phyloP scores from a whole-genome alignment of 2,797 vertebrate species.

The Neosilurus hyrtlii region DNA sequence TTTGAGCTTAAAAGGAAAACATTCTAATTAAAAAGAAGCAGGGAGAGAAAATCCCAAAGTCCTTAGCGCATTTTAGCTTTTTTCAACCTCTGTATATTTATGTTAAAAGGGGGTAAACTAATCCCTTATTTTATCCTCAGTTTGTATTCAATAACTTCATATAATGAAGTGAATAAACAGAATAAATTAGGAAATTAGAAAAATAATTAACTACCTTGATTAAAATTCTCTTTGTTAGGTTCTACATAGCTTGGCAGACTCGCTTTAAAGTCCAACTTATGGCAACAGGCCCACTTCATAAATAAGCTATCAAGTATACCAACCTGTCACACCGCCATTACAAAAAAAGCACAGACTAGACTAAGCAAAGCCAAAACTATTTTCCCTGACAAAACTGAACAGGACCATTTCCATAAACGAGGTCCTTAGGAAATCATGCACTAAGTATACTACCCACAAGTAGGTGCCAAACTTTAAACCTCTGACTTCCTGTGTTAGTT shows the following conservation, averaged over 20 bases:
- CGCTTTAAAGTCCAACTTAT: conserved; percentile 23
- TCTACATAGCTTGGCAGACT: conserved; percentile 1
- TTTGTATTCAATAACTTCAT: conserved; percentile 32
- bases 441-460: conserved; percentile 15
- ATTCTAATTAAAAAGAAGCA: conserved; percentile 73
- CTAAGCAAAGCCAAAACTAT: conserved; percentile 11
- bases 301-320: conserved; percentile 13
- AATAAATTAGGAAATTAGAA: neutral
- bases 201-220: neutral
- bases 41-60: conserved; percentile 55
- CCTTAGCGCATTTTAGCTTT: conserved; percentile 45
- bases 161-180: neutral
- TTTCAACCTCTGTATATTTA: conserved; percentile 2
- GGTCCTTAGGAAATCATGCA: conserved; percentile 15
- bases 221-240: neutral
- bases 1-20: conserved; percentile 64
- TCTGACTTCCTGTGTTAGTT: conserved; percentile 46
- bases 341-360: conserved; percentile 11
- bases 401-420: conserved; percentile 8
- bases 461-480: conserved; percentile 46
- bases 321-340: conserved; percentile 3
- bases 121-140: conserved; percentile 29
- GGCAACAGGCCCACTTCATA: neutral
- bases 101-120: conserved; percentile 1
- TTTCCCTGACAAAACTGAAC: conserved; percentile 4